These are phyloP conservation scores for Danaus chrysippus DNA, from an alignment of 2,888 invertebrate species.

Conservation along the genomic window DNA sequence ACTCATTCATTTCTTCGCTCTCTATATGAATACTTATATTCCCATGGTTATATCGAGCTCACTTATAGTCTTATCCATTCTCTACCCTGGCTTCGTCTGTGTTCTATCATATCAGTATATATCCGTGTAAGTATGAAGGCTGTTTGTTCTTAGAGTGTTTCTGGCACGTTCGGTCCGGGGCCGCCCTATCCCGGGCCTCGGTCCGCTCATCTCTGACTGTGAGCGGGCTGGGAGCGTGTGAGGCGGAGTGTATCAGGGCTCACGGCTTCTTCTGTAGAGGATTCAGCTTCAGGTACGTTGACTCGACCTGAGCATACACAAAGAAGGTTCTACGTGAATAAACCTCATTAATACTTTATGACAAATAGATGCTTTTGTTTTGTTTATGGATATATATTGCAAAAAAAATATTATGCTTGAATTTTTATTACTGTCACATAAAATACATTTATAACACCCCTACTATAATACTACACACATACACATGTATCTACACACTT, in stretches of 20 bases:
- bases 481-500: too few relatives aligned
- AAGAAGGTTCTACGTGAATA: not conserved
- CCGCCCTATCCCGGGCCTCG: conserved; percentile 81
- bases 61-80: too few relatives aligned
- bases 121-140: not conserved
- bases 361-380: too few relatives aligned
- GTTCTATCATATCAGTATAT: not conserved
- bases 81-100: not conserved
- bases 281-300: conserved; percentile 84
- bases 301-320: not conserved
- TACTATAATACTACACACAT: too few relatives aligned
- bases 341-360: too few relatives aligned
- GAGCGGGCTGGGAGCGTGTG: conserved; percentile 87
- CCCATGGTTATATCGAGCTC: too few relatives aligned
- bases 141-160: conserved; percentile 83
- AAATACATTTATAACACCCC: too few relatives aligned
- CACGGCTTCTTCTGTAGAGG: conserved; percentile 87
- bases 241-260: conserved; percentile 87
- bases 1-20: too few relatives aligned
- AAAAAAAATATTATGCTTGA: too few relatives aligned
- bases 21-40: too few relatives aligned
- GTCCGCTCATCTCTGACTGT: conserved; percentile 83
- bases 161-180: conserved; percentile 87
- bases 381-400: too few relatives aligned
- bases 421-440: too few relatives aligned